Base-by-base conservation (phyloP, 2,797 vertebrate genomes). In the Coilia nasus region DNA sequence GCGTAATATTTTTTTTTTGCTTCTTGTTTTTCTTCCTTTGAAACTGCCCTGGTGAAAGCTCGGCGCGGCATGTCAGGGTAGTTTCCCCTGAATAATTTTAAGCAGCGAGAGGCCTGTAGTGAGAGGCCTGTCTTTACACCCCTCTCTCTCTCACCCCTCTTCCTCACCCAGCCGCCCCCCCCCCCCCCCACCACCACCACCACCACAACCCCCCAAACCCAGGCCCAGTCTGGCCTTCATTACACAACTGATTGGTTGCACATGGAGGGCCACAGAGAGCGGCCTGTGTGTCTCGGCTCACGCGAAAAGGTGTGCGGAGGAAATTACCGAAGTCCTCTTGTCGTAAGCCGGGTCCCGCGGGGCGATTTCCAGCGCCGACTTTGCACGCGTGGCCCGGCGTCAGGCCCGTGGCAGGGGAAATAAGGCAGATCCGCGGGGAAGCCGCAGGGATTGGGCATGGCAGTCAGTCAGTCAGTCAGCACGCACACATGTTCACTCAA, bases 201-300 rank as follows among this genome's bases (percentile, higher is more conserved):
- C 15, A 71, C 64, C 84, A 57, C 44, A 59, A 23, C 17, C 50
- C 41, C 82, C 54, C 82, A 50, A n/a, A 81, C 46, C 31, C 86
- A 90, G 82, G 85, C 85, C 85, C 54, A 50, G 92, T 86, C 95
- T 97, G 96, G 92, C 91, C 86, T 96, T 96, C 93, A 97, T 97
- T 96, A 97, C 86, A 87, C 54, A 75, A 82, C 91, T 96, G 94
- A 97, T 96, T 97, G 96, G 94, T 94, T 96, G 92, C 97, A 96
- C 91, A 94, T 97, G 96, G 93, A 78, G 87, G 87, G 80, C 71
- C 71, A 78, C 88, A 25, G 84, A 92, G 35, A 87, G 89, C 88
- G 88, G 89, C 89, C 87, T 88, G 89, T 93, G 94, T 95, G 91
- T 95, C 95, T 95, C 93, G 91, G 86, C 90, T 94, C 94, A 93